Evolutionary conservation across 2,888 invertebrate species (phyloP), one percentile per base, ranked within the genome.

Genomic region (Dasysyrphus tricinctus): DNA sequence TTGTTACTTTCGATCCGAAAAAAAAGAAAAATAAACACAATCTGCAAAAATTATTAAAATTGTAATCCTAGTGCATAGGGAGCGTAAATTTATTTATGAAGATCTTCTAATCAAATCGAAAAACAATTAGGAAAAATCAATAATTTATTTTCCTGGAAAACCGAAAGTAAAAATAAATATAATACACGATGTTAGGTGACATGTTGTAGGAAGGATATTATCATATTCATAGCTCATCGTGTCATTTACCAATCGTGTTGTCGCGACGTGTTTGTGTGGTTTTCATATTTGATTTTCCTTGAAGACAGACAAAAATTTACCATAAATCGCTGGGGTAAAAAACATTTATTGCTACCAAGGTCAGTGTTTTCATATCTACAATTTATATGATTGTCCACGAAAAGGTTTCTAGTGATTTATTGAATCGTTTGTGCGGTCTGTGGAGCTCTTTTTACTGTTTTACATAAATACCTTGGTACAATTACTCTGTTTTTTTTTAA

Each of bases 301-400:
- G 11, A 61, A 14, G 12, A 24, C 51, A 51, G 29, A 59, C 42
- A 49, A 32, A 70, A 11, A 11, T 3, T 6, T n/a, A 32, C n/a
- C 1, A n/a, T 32, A 44, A 37, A 44, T 34, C 44, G 24, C 19
- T 24, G 24, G 47, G 37, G 9, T 11, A 49, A 69, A 49, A 9
- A 47, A 49, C 49, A 67, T 76, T 72, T n/a, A n/a, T 72, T 76
- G 19, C 49, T 29, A 78, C 65, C 77, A 78, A 85, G 85, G 81
- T 78, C 85, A 85, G 67, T 63, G 63, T 63, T 32, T 32, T 78
- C 76, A 67, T 24, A 29, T 24, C 24, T 59, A 19, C 24, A 57
- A 79, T 78, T 69, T 75, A 73, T 80, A 59, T 57, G 84, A 80
- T 79, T 79, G 42, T 69, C 51, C 49, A 65, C 44, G 70, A 70